phyloP scores from a whole-genome alignment of 2,888 invertebrate species.

The Petrophora chlorosata region DNA sequence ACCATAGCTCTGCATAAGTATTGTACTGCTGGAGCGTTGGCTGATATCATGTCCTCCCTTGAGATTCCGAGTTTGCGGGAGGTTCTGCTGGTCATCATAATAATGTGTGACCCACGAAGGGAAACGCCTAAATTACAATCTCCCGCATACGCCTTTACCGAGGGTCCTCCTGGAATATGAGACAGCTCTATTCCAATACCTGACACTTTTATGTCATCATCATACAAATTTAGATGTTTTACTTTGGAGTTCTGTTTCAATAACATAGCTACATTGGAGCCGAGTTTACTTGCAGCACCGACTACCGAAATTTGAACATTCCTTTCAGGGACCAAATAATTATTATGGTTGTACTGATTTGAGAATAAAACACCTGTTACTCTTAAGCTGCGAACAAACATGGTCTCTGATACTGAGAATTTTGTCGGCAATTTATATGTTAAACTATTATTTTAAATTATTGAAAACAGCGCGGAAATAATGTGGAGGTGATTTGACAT shows the following conservation, averaged over 20 bases:
- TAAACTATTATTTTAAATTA: background rate
- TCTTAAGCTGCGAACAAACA: constrained; percentile 25
- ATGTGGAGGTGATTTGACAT: too few relatives aligned
- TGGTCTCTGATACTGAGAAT: background rate
- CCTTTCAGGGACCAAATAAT: constrained; percentile 31
- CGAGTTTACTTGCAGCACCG: constrained; percentile 60
- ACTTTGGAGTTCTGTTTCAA: constrained; percentile 59
- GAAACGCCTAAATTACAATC: constrained; percentile 44
- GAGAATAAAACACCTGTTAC: constrained; percentile 7
- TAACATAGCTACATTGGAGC: constrained; percentile 57
- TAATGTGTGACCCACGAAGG: constrained; percentile 49
- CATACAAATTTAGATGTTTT: constrained; percentile 53
- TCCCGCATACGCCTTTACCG: constrained; percentile 45
- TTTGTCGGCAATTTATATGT: constrained; percentile 27
- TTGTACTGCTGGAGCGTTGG: constrained; percentile 55
- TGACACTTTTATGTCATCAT: constrained; percentile 52
- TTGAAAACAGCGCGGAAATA: too few relatives aligned
- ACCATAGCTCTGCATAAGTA: constrained; percentile 54
- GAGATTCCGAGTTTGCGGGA: constrained; percentile 48
- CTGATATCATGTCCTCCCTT: constrained; percentile 55
- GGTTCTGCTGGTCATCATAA: constrained; percentile 54
- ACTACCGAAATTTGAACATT: constrained; percentile 60
- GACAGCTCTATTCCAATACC: constrained; percentile 55
- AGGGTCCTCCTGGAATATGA: constrained; percentile 54
- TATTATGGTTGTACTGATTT: constrained; percentile 16